A percentile compares a stretch with the other conserved stretches of the same genome.
Conservation (phyloP, 2,113 vertebrate species). For the Phrynocephalus versicolor region DNA sequence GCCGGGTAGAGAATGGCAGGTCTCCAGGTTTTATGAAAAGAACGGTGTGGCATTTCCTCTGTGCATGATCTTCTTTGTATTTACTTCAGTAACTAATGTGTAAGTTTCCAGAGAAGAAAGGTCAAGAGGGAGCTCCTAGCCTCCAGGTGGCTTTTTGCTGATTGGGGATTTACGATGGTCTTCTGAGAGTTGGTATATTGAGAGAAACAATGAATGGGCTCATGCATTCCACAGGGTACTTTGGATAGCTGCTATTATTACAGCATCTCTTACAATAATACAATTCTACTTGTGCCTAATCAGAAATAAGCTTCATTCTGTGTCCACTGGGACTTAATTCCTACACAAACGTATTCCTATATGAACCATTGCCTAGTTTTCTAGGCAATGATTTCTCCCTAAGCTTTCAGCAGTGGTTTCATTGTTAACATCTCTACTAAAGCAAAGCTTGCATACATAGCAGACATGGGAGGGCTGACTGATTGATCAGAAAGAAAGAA, state of each 20-base stretch:
- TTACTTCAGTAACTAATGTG: conserved; percentile 9
- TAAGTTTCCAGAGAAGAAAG: conserved; percentile 15
- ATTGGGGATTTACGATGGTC: conserved; percentile 29
- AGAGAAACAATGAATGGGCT: conserved; percentile 23
- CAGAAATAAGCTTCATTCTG: neutral
- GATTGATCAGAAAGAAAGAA: too few species aligned
- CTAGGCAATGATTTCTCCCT: too few species aligned
- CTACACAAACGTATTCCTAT: neutral
- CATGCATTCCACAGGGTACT: neutral
- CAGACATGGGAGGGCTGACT: too few species aligned
- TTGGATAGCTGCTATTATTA: neutral
- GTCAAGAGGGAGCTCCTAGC: conserved; percentile 6
- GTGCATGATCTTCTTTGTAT: conserved; percentile 4
- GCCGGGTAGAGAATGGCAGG: neutral
- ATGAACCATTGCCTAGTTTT: too few species aligned
- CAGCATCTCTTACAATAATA: neutral
- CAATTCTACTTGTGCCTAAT: neutral
- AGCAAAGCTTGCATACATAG: too few species aligned
- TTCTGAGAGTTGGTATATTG: conserved; percentile 9
- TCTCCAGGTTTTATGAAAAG: neutral
- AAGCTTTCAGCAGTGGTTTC: too few species aligned
- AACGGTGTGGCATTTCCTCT: neutral
- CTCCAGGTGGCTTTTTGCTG: neutral
- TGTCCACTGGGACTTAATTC: neutral
- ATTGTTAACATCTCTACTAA: too few species aligned